Base-by-base conservation (phyloP, 2,797 vertebrate genomes). In the Darevskia mixta region DNA sequence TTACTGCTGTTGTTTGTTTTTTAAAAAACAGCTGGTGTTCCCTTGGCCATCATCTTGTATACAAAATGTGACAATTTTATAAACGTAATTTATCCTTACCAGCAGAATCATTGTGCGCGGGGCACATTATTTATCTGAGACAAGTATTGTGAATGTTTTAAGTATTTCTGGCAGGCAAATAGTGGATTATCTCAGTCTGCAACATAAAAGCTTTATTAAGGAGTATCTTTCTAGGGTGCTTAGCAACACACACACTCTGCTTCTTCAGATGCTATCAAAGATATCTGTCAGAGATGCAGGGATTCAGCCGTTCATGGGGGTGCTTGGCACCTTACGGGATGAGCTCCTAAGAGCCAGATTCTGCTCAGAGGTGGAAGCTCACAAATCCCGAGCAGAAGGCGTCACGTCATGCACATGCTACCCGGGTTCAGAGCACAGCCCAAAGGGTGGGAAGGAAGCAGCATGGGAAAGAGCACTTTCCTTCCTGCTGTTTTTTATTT, bases 381-480 rank as follows among this genome's bases (percentile, higher is more conserved):
- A 91, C 90, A 89, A 93, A 93, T 93, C 94, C 91, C 87, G 89
- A 89, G 92, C 88, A 93, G 94, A 82, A 94, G 92, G 71, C 20
- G 17, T 76, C 88, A 45, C 69, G 1, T 91, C 93, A 90, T 94
- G 89, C 88, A 86, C 90, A 75, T 87, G 93, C 79, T 89, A 38
- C 64, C 43, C 87, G 93, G 93, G 92, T 87, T 90, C 86, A 0
- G 27, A 93, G 90, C 87, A 82, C 66, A 83, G 92, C 90, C 82
- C 92, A 92, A 85, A 90, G 93, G 87, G 10, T 82, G 91, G 35
- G 92, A 92, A 94, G 94, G 94, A 95, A 95, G 94, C 95, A 93
- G 95, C 90, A 92, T 93, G 92, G 83, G 95, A 96, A 95, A 96
- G 94, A 89, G 38, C 78, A 84, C 95, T 96, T 96, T 94, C 94